Percentiles rank a stretch among this genome's conserved stretches.
Evolutionary conservation across 2,888 invertebrate genomes (phyloP).

Genomic region (Epiblema foenella): DNA sequence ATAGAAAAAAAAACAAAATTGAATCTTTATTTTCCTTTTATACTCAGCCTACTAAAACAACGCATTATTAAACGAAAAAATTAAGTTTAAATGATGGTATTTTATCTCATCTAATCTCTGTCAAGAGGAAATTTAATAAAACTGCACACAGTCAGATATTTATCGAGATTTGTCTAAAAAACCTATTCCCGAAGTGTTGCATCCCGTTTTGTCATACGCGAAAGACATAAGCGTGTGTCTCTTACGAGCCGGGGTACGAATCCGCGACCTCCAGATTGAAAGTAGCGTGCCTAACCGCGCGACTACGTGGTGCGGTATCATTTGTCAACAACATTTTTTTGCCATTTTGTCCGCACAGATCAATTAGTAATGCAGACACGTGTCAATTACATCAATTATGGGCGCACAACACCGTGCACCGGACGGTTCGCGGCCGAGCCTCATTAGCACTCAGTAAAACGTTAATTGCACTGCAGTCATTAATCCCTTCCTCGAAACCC

Average conservation of each 20-base stretch:
- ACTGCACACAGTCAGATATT: too few species aligned
- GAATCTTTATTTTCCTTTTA: too few species aligned
- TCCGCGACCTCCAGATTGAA: not conserved
- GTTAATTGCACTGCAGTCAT: conserved; percentile 57
- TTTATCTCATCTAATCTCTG: too few species aligned
- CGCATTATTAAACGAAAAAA: too few species aligned
- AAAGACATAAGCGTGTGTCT: too few species aligned
- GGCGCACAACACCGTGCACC: conserved; percentile 3
- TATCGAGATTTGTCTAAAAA: too few species aligned
- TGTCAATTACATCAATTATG: conserved; percentile 24
- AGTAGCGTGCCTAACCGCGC: not conserved
- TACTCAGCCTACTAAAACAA: too few species aligned
- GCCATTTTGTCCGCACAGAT: not conserved
- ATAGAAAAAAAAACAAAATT: too few species aligned
- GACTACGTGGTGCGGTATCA: not conserved
- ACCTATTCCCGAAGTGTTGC: too few species aligned
- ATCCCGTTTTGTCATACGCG: too few species aligned
- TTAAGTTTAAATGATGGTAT: too few species aligned
- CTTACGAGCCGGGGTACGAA: not conserved
- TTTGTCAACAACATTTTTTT: not conserved
- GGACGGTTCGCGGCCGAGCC: conserved; percentile 30
- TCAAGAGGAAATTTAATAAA: too few species aligned
- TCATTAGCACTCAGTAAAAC: conserved; percentile 52
- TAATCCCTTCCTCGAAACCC: conserved; percentile 53
- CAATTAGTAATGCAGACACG: conserved; percentile 10